Base-by-base conservation (phyloP, 2,113 vertebrate genomes). In the Cercopithecus mona region DNA sequence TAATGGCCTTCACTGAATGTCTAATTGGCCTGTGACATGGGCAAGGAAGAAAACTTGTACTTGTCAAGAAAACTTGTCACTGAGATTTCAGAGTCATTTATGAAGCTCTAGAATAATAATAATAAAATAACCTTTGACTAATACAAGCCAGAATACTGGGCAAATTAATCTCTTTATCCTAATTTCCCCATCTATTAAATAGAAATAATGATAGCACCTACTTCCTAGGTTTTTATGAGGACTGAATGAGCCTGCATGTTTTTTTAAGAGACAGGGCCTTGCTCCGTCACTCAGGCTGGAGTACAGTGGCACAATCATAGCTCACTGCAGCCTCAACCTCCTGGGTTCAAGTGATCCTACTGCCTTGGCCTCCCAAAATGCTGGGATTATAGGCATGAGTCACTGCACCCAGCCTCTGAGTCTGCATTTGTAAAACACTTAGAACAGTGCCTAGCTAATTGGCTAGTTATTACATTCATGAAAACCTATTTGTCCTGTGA, bases 81-180 rank as follows among this genome's bases (percentile, higher is more conserved):
- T 85, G 32, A 90, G 32, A 64, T 85, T 85, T 95, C 30, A 93
- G 9, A 38, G 17, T 57, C 92, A 13, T 76, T 57, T 75, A 38
- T 61, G 95, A 96, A 85, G 8, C 48, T 27, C 30, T 64, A 4
- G 35, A 78, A 92, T 32, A 79, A 50, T 25, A 52, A 79, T 9
- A 76, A 45, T 8, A 50, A 75, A 18, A 13, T 18, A 83, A 57
- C 0, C 3, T 32, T 83, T 23, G 6, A 88, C 1, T 48, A 94
- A 61, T 80, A 72, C 22, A 48, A 95, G 12, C n/a, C 91, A 50
- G 85, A 73, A 75, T 89, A 43, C 64, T 88, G n/a, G 48, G 3
- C 38, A 92, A 78, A 57, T 80, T 95, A 93, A 91, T 90, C 52
- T 87, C n/a, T 23, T 64, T 87, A 23, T 75, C 75, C 81, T 82